A percentile compares a stretch with the other conserved stretches of the same genome.
phyloP scores from a whole-genome alignment of 2,113 vertebrate genomes.

The Clarias gariepinus region DNA sequence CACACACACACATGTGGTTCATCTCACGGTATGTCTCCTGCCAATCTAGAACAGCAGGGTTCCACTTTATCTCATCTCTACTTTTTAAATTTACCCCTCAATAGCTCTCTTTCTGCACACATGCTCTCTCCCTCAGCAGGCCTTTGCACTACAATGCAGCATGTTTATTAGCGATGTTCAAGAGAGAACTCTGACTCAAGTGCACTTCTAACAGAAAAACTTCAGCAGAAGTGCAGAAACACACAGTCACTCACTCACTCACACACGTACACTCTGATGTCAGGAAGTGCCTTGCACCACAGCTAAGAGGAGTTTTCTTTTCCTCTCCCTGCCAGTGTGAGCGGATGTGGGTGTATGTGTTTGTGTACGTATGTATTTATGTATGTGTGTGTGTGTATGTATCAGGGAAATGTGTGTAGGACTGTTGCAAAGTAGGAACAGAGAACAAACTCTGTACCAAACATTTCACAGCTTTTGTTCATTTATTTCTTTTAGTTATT shows the following conservation, averaged over 20 bases:
- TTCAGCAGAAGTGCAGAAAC: conserved; percentile 1
- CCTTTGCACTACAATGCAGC: conserved; percentile 5
- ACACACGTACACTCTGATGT: not conserved
- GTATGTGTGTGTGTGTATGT: not conserved
- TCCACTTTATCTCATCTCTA: not conserved
- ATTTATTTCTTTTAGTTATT: not conserved
- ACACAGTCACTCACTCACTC: not conserved
- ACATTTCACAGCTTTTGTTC: not conserved
- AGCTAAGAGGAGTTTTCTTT: not conserved
- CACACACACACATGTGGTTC: not conserved
- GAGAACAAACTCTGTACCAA: not conserved
- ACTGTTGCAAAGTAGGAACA: not conserved
- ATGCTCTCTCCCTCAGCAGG: not conserved
- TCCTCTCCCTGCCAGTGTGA: not conserved
- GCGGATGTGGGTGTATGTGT: not conserved
- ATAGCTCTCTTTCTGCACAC: not conserved
- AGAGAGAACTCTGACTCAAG: conserved; percentile 2
- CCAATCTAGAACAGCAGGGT: not conserved
- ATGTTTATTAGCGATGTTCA: conserved; percentile 27
- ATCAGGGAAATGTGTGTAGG: not conserved
- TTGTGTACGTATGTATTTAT: not conserved
- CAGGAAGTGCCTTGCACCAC: conserved; percentile 28
- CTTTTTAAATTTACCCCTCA: not conserved
- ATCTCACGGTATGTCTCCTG: not conserved
- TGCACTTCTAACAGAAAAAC: conserved; percentile 1